Percentiles rank a stretch among this genome's conserved stretches.
Conservation (phyloP, 1,140 invertebrate genomes). For the Patella vulgata region DNA sequence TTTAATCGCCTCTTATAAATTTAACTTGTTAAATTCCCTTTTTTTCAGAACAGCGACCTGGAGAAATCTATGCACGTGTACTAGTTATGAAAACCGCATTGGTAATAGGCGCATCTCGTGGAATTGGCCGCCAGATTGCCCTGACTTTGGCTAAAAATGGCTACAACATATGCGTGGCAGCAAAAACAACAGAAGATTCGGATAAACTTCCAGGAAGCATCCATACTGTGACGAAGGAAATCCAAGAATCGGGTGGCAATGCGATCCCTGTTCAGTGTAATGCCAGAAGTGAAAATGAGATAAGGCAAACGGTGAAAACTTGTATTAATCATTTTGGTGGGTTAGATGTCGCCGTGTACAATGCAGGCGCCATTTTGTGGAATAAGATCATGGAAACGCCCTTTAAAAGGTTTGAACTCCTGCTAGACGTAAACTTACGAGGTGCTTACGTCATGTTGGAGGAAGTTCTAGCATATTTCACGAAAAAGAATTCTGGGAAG, state of each 20-base stretch:
- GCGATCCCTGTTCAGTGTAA: conserved; percentile 46
- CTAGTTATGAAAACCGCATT: conserved; percentile 40
- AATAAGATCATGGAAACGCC: conserved; percentile 47
- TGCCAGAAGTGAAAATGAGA: conserved; percentile 38
- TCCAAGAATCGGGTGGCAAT: conserved; percentile 31
- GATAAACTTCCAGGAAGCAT: conserved; percentile 42
- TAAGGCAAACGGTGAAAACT: conserved; percentile 28
- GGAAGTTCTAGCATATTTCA: conserved; percentile 42
- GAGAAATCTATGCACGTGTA: too few species aligned
- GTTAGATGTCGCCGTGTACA: conserved; percentile 51
- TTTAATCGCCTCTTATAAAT: too few species aligned
- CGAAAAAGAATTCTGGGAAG: conserved; percentile 39
- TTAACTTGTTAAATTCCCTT: too few species aligned
- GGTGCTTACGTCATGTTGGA: conserved; percentile 48
- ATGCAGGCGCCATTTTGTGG: conserved; percentile 53
- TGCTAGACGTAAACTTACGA: conserved; percentile 50
- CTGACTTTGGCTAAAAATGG: conserved; percentile 43
- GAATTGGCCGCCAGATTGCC: conserved; percentile 50
- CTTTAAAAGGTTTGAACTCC: conserved; percentile 45
- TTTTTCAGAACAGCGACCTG: too few species aligned
- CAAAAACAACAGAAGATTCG: conserved; percentile 41
- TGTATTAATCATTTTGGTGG: conserved; percentile 42
- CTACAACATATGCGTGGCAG: conserved; percentile 46
- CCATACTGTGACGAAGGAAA: conserved; percentile 42
- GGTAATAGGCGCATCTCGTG: conserved; percentile 50